Conservation (phyloP, 1,140 invertebrate species). For the Cotesia chilonis region DNA sequence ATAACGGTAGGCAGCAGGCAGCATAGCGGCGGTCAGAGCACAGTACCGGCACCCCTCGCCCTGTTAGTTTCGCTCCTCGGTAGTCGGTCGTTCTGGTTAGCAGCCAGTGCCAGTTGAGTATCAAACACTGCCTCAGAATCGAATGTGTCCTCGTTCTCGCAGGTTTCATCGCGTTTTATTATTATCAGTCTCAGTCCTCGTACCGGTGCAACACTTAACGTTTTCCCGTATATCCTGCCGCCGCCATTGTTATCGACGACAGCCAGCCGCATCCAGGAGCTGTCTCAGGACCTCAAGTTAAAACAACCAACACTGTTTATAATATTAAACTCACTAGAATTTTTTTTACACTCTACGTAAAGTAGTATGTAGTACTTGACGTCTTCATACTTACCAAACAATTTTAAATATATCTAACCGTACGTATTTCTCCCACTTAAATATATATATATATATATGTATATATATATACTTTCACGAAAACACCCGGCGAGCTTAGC, state of each 20-base stretch:
- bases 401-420: too few species aligned
- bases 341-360: neutral
- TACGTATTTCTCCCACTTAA: too few species aligned
- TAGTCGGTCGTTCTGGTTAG: neutral
- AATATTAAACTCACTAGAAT: neutral
- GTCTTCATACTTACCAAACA: too few species aligned
- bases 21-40: too few species aligned
- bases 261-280: constrained; percentile 1
- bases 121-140: constrained; percentile 36
- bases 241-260: constrained; percentile 35
- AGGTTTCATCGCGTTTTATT: constrained; percentile 32
- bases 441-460: too few species aligned
- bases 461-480: too few species aligned
- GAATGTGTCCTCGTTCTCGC: constrained; percentile 39
- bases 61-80: constrained; percentile 8
- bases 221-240: constrained; percentile 26
- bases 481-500: too few species aligned
- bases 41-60: neutral
- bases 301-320: too few species aligned
- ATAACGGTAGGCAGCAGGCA: too few species aligned
- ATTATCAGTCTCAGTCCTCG: neutral
- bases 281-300: neutral
- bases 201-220: constrained; percentile 37
- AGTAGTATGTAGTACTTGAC: too few species aligned
- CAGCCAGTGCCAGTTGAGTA: neutral